Evolutionary conservation across 1,140 invertebrate genomes (phyloP).

Genomic region (Contarinia nasturtii): DNA sequence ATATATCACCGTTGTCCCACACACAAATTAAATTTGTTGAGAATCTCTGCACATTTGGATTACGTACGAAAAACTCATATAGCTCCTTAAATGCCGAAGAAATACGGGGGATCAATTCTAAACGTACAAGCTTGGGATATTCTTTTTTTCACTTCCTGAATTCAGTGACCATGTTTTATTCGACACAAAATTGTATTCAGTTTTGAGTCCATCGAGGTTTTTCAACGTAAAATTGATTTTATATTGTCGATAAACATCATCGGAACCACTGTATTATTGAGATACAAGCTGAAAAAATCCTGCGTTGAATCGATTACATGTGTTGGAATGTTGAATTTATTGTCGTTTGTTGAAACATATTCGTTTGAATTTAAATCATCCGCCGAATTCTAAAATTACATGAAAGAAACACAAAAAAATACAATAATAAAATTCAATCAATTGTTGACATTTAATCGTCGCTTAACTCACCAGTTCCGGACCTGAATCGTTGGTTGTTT

Average conservation of each 20-base stretch:
- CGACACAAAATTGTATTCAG: constrained; percentile 67
- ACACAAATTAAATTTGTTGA: too few relatives aligned
- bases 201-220: constrained; percentile 46
- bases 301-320: constrained; percentile 25
- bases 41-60: too few relatives aligned
- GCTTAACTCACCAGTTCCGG: constrained; percentile 21
- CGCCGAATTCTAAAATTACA: constrained; percentile 5
- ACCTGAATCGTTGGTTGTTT: neutral
- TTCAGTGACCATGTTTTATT: constrained; percentile 81
- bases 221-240: constrained; percentile 52
- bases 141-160: constrained; percentile 73
- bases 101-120: too few relatives aligned
- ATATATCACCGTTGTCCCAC: too few relatives aligned
- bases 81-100: too few relatives aligned
- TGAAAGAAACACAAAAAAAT: neutral
- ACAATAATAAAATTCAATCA: neutral
- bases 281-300: constrained; percentile 42
- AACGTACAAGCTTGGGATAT: too few relatives aligned
- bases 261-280: constrained; percentile 37
- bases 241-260: constrained; percentile 43
- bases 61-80: too few relatives aligned
- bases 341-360: neutral
- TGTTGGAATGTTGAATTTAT: neutral
- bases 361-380: constrained; percentile 7
- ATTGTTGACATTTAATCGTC: neutral